Conservation (phyloP, 1,140 invertebrate species). For the Trichonephila inaurata region DNA sequence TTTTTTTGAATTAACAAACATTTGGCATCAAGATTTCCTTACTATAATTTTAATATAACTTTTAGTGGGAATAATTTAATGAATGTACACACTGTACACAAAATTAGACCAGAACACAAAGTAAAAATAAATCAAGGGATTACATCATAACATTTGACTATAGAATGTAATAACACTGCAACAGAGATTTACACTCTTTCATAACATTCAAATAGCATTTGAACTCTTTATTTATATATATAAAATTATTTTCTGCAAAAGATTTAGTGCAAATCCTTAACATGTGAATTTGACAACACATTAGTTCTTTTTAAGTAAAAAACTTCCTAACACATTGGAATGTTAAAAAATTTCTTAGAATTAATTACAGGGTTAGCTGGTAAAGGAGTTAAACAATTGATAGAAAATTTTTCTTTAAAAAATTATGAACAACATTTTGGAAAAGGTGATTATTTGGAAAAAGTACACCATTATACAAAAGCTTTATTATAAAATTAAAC, state of each 20-base stretch:
- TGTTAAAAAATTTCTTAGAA: slow-evolving; percentile 9
- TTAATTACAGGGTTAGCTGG: neutral
- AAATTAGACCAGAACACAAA: neutral
- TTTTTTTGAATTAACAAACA: too few relatives aligned
- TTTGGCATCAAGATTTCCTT: too few relatives aligned
- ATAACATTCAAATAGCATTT: slow-evolving; percentile 43
- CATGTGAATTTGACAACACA: slow-evolving; percentile 53
- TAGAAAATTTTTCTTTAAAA: slow-evolving; percentile 33
- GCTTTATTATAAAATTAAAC: slow-evolving; percentile 38
- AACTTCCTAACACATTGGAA: slow-evolving; percentile 48
- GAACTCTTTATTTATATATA: slow-evolving; percentile 20
- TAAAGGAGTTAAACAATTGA: slow-evolving; percentile 9
- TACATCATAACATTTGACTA: neutral
- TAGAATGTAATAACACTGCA: slow-evolving; percentile 14
- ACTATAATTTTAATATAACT: too few relatives aligned
- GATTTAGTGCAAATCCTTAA: slow-evolving; percentile 58
- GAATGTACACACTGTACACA: neutral
- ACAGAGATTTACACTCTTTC: slow-evolving; percentile 2
- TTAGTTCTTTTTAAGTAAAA: neutral
- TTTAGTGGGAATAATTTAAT: neutral
- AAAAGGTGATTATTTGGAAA: slow-evolving; percentile 31
- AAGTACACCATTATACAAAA: slow-evolving; percentile 36
- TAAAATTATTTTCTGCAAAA: slow-evolving; percentile 59
- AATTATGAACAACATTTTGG: slow-evolving; percentile 18
- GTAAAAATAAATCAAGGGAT: neutral